Base-by-base conservation (phyloP, 2,797 vertebrate species). In the Varecia variegata region DNA sequence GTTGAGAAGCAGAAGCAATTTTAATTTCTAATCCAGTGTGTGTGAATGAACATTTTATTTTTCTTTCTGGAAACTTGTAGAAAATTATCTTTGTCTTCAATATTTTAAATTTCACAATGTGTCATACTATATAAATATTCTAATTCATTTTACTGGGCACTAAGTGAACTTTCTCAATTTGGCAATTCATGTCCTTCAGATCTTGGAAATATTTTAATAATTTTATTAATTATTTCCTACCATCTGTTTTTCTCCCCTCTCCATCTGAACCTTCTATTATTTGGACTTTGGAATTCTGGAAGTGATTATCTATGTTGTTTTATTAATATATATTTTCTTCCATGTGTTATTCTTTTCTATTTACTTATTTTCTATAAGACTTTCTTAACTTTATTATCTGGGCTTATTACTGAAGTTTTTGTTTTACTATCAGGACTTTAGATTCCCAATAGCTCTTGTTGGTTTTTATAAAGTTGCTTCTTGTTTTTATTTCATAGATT, bases 141-240 rank as follows among this genome's bases (percentile, higher is more conserved):
- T 68, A 68, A 35, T 81, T 88, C 43, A 81, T 71, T 90, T 88
- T 90, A 21, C 14, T 79, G 65, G 12, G 20, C 21, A 32, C 21
- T 45, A n/a, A 14, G 30, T 54, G 21, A 85, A 77, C 30, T 54
- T 43, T 94, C 43, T 96, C 54, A 93, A 30, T 90, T 92, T 97
- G 84, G 67, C 82, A 88, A 81, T 56, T 43, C 18, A 30, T 58
- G 17, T 85, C 45, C 62, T 95, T 85, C 35, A 80, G 9, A 88
- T 90, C 80, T 96, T 76, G 65, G 38, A 97, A 97, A 74, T 90
- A 92, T n/a, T 94, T 96, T 94, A 82, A 85, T 93, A 79, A 85
- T 94, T 96, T 90, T 73, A 95, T 96, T 97, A 95, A 97, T 96
- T 94, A 94, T 95, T 94, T 98, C 60, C 60, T 85, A 58, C 93